Conservation (phyloP, 2,888 invertebrate species). For the Clostera curtula region DNA sequence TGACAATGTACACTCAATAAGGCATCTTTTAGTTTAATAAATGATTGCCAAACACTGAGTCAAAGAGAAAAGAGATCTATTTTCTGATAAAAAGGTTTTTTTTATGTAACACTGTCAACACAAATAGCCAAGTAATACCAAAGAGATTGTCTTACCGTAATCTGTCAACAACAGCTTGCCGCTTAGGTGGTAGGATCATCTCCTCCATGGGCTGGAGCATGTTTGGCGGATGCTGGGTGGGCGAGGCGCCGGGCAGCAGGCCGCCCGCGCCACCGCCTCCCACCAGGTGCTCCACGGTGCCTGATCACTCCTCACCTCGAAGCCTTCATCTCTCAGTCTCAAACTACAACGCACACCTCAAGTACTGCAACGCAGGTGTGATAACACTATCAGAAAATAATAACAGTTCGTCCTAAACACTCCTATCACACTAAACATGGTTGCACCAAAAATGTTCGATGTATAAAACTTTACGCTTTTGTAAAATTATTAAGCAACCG, state of each 20-base stretch:
- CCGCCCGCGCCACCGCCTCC: conserved; percentile 82
- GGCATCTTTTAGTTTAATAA: too few species aligned
- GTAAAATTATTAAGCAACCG: too few species aligned
- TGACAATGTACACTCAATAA: too few species aligned
- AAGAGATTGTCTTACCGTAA: conserved; percentile 64
- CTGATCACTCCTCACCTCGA: conserved; percentile 44
- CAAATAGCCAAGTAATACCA: conserved; percentile 3
- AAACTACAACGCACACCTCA: conserved; percentile 29
- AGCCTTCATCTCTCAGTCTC: conserved; percentile 41
- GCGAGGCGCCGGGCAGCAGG: conserved; percentile 77
- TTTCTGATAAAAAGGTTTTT: too few species aligned
- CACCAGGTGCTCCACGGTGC: conserved; percentile 85
- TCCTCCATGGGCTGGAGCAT: conserved; percentile 77
- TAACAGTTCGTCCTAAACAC: conserved; percentile 56
- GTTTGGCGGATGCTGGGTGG: conserved; percentile 77
- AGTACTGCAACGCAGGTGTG: conserved; percentile 55
- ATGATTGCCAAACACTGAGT: too few species aligned
- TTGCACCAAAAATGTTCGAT: too few species aligned
- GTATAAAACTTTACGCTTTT: too few species aligned
- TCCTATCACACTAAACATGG: conserved; percentile 50
- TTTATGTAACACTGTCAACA: too few species aligned
- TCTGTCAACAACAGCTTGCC: conserved; percentile 91
- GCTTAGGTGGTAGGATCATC: conserved; percentile 86
- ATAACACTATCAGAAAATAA: conserved; percentile 50
- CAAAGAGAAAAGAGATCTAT: too few species aligned